Percentiles rank a stretch among this genome's conserved stretches.
Conservation (phyloP, 2,113 vertebrate genomes). For the Diadophis punctatus region DNA sequence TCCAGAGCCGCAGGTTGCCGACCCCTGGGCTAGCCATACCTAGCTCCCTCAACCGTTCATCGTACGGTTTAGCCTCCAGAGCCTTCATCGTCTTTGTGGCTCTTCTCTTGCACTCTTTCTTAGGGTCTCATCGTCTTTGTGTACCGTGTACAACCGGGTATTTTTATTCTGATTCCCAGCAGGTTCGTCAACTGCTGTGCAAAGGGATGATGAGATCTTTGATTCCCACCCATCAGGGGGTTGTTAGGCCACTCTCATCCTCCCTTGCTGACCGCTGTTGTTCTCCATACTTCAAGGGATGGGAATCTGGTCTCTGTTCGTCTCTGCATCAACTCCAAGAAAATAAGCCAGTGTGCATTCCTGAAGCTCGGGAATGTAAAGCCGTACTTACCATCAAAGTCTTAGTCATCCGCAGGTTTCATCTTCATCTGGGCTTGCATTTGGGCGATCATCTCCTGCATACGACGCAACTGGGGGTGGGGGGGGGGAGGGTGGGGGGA, state of each 20-base stretch:
- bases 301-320: not conserved
- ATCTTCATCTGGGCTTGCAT: slow-evolving; percentile 89
- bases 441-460: slow-evolving; percentile 88
- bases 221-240: not conserved
- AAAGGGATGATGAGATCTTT: not conserved
- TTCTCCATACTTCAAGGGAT: not conserved
- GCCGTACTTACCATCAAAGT: slow-evolving; percentile 40
- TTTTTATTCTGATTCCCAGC: not conserved
- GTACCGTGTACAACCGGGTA: too few species aligned
- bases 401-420: slow-evolving; percentile 74
- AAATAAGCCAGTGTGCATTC: not conserved
- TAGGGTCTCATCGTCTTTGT: not conserved
- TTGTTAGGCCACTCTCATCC: not conserved
- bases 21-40: too few species aligned
- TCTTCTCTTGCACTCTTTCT: not conserved
- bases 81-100: not conserved
- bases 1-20: too few species aligned
- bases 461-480: slow-evolving; percentile 76
- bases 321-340: not conserved
- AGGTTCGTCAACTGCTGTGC: not conserved
- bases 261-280: not conserved
- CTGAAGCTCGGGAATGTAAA: not conserved
- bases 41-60: too few species aligned
- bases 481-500: too few species aligned
- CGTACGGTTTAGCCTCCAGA: too few species aligned